Conservation (phyloP, 2,888 invertebrate species). For the Lysandra bellargus region DNA sequence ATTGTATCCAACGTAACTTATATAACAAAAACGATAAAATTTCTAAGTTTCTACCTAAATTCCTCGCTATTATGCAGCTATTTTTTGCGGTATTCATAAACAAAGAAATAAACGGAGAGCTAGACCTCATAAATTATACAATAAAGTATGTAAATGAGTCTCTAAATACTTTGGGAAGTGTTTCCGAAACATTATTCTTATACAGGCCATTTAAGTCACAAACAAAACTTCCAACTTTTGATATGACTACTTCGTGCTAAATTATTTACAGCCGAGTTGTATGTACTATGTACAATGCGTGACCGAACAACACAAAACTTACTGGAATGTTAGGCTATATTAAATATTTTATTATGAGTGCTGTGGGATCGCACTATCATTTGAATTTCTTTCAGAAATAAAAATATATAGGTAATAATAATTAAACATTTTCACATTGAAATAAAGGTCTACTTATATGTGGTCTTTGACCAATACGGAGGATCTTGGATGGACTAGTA, state of each 20-base stretch:
- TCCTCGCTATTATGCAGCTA: neutral
- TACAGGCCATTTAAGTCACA: slow-evolving; percentile 21
- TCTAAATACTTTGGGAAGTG: slow-evolving; percentile 16
- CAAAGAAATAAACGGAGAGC: slow-evolving; percentile 13
- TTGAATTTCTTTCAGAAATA: neutral
- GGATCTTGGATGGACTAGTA: too few relatives aligned
- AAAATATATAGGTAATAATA: too few relatives aligned
- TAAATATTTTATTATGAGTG: neutral
- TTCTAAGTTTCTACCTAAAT: neutral
- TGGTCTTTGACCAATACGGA: too few relatives aligned
- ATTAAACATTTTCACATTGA: neutral
- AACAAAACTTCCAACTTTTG: slow-evolving; percentile 35
- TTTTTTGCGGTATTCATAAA: neutral
- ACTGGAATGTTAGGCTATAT: neutral
- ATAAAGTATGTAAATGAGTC: slow-evolving; percentile 25
- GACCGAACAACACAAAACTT: slow-evolving; percentile 8
- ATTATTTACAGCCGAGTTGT: slow-evolving; percentile 45
- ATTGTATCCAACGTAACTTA: neutral
- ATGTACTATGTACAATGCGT: slow-evolving; percentile 27
- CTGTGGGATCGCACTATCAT: neutral
- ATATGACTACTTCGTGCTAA: slow-evolving; percentile 47
- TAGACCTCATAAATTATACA: slow-evolving; percentile 10
- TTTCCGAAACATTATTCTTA: slow-evolving; percentile 19
- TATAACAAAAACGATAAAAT: neutral
- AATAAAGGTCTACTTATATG: neutral